Base-by-base conservation (phyloP, 2,888 invertebrate species). In the Matsumyia berberina region DNA sequence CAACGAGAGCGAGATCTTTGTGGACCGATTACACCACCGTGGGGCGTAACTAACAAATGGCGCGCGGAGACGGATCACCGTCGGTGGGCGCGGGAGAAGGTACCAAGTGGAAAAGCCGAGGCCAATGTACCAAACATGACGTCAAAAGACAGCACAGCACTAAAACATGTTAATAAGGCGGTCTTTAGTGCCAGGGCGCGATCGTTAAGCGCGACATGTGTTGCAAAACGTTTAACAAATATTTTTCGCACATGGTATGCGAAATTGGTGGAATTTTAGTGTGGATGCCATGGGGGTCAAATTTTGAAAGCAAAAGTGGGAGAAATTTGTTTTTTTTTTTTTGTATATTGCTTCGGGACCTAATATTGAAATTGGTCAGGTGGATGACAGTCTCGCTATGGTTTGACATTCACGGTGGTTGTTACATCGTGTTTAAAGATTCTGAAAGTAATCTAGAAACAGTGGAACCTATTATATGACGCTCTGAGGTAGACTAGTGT, bases 41-140 rank as follows among this genome's bases (percentile, higher is more conserved):
- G 74, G 74, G 83, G 83, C 79, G 83, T 85, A 70, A 31, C 74
- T 39, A 80, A 76, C 80, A 85, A 85, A 85, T 85, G 85, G 80
- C 70, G 74, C 60, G 24, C 46, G 37, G 60, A 69, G 74, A 85
- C 70, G 74, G 83, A 79, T 79, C 73, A 73, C 73, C 39, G 62
- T 60, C 80, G 42, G 46, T 42, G 44, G 37, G n/a, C n/a, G n/a
- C 37, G 60, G 33, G 62, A 55, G 60, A 73, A 31, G 12, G 19
- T 39, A 80, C 17, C 8, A 19, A 42, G 15, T 31, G 39, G 31
- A 70, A 77, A 35, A 37, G 31, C 55, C 44, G 37, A 79, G 69
- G 73, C 79, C 78, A 83, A 73, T 83, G 78, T 74, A 73, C 67
- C 64, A 64, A 73, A 74, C 69, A 69, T 69, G 60, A 78, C 39